These are phyloP conservation scores for Heliconius ismenius DNA, from an alignment of 2,888 invertebrate species.

Conservation along the genomic window DNA sequence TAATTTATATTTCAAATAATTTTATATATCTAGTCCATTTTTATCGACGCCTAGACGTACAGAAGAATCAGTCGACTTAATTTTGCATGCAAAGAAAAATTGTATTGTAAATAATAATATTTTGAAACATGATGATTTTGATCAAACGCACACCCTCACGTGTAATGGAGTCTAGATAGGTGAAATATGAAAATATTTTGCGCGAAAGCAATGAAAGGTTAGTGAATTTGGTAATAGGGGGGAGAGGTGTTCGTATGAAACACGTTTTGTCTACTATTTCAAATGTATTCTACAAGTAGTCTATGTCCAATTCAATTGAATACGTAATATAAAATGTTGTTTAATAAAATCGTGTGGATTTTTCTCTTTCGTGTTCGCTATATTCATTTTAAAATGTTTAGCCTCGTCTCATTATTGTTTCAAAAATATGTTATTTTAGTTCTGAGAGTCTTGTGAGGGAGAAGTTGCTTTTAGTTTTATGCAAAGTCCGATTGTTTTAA, in stretches of 20 bases:
- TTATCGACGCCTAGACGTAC: background rate
- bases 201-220: conserved; percentile 77
- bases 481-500: conserved; percentile 76
- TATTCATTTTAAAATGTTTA: conserved; percentile 45
- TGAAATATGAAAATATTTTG: conserved; percentile 62
- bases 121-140: conserved; percentile 34
- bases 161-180: conserved; percentile 62
- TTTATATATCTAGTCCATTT: background rate
- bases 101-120: conserved; percentile 55
- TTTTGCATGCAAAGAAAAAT: conserved; percentile 43
- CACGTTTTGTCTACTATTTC: conserved; percentile 61
- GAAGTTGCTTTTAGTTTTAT: conserved; percentile 74
- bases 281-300: conserved; percentile 67
- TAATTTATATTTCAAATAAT: too few species aligned
- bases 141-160: conserved; percentile 63
- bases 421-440: conserved; percentile 51
- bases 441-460: conserved; percentile 76
- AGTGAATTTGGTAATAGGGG: conserved; percentile 74
- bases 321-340: conserved; percentile 68
- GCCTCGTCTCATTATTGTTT: conserved; percentile 53
- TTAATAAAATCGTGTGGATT: conserved; percentile 57
- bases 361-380: conserved; percentile 50
- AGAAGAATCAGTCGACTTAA: conserved; percentile 33
- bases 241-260: conserved; percentile 56
- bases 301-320: conserved; percentile 63